Base-by-base conservation (phyloP, 1,140 invertebrate species). In the Platyscapa corneri region DNA sequence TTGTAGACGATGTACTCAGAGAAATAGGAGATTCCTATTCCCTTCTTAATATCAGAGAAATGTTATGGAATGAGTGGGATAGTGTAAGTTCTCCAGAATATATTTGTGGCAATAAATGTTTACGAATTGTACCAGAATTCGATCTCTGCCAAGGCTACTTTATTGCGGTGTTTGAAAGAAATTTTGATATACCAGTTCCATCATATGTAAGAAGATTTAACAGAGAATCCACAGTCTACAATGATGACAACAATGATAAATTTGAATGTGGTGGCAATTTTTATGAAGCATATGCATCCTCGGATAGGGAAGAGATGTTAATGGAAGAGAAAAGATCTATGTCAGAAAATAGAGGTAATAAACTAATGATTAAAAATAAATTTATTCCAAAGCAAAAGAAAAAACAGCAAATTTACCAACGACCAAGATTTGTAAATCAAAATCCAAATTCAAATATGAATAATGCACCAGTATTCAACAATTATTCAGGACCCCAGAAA, bases 121-220 rank as follows among this genome's bases (percentile, higher is more conserved):
- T 99, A 37, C 77, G 77, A 20, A 75, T 74, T 34, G 23, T 80
- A 30, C 78, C 96, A 0, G 95, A 97, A n/a, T 90, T 93, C 6
- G 97, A 98, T 94, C 92, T 95, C 6, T 98, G 97, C 0, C 98
- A 97, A 93, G 98, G 98, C 56, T 99, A 99, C 92, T 99, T 99
- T 94, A 94, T 99, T 34, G 97, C 98, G 14, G 95, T 98, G 65
- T 97, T 99, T 91, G 96, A 97, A 90, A 94, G 95, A 90, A 94
- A 93, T 79, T 88, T 88, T 18, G 86, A 91, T 10, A 88, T 91
- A 10, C 77, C 76, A 75, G 20, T 80, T 37, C 77, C 78, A 34
- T 37, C 37, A 20, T 82, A 60, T 34, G 27, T 27, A 14, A 82
- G 30, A 82, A 82, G 56, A 74, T 37, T 56, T 32, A 82, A 32